Percentiles rank a stretch among this genome's conserved stretches.
These are phyloP conservation scores for Troides aeacus DNA, from an alignment of 2,888 invertebrate genomes.

Conservation along the genomic window DNA sequence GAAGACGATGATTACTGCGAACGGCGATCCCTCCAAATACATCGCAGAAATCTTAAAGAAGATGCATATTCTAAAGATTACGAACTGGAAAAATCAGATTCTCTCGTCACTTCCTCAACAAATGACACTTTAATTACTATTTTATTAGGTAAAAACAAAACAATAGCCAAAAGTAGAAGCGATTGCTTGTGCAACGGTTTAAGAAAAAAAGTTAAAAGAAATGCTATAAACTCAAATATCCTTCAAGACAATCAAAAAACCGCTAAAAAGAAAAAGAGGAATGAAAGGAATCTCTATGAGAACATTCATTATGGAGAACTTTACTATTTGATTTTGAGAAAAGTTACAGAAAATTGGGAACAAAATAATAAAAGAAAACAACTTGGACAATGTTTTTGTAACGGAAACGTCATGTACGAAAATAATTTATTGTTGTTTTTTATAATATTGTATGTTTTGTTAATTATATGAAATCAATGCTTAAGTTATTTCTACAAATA, in stretches of 20 bases:
- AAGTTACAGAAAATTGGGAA: conserved; percentile 40
- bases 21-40: conserved; percentile 55
- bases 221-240: conserved; percentile 4
- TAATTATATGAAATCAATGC: neutral
- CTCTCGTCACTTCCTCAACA: neutral
- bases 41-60: conserved; percentile 45
- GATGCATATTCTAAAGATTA: conserved; percentile 24
- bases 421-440: conserved; percentile 1
- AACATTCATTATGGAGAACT: conserved; percentile 45
- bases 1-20: conserved; percentile 71
- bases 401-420: neutral
- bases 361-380: conserved; percentile 32
- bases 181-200: conserved; percentile 27
- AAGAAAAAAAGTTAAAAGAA: conserved; percentile 15
- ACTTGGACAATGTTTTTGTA: conserved; percentile 29
- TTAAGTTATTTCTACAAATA: conserved; percentile 17
- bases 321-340: conserved; percentile 44
- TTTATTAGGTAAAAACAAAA: neutral
- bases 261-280: conserved; percentile 19
- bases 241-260: conserved; percentile 24
- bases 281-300: conserved; percentile 22
- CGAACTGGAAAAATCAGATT: neutral
- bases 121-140: neutral
- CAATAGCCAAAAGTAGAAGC: neutral
- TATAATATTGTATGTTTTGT: conserved; percentile 8